Conservation (phyloP, 53 echinoderm and acorn worm species). For the Echinometra lucunter region DNA sequence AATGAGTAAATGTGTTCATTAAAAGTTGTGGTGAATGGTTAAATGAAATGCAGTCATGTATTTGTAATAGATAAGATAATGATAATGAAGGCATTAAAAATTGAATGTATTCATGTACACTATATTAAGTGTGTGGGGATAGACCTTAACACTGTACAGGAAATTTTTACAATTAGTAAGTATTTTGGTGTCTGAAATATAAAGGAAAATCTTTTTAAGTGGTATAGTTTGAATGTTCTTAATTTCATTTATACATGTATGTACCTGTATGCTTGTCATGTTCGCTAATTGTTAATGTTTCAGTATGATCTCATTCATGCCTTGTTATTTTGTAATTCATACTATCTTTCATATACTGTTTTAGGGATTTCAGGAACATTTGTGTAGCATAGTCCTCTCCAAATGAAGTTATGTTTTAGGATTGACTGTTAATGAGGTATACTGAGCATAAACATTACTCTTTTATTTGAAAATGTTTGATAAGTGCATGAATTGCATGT, state of each 20-base stretch:
- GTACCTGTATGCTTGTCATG: not conserved
- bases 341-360: not conserved
- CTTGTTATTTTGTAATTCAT: not conserved
- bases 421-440: not conserved
- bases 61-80: not conserved
- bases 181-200: not conserved
- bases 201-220: not conserved
- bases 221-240: not conserved
- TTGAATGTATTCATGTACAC: not conserved
- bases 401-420: not conserved
- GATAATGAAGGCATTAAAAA: not conserved
- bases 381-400: not conserved
- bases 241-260: no score
- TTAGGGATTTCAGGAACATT: not conserved
- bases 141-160: not conserved
- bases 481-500: conserved; percentile 23
- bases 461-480: not conserved
- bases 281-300: not conserved
- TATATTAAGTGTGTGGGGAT: not conserved
- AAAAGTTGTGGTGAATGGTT: not conserved
- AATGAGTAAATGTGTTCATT: not conserved
- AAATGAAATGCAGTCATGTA: not conserved
- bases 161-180: not conserved
- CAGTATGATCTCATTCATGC: not conserved
- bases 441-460: conserved; percentile 19